Evolutionary conservation across 2,888 invertebrate genomes (phyloP), one percentile per base, ranked within the genome.

Genomic region (Stegana nigrithorax): DNA sequence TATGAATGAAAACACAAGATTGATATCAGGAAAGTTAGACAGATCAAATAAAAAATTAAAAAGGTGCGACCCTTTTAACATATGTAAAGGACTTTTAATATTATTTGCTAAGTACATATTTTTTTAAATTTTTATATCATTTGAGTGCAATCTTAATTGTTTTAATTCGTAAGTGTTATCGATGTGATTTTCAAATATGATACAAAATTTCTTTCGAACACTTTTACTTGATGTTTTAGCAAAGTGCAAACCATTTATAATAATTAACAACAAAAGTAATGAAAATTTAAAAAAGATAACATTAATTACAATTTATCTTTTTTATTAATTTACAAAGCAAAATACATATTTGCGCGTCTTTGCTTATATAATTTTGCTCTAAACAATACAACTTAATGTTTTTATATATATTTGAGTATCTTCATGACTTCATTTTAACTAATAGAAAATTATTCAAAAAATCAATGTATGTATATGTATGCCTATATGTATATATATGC

Each of bases 401-500:
- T n/a, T n/a, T n/a, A n/a, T n/a, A n/a, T n/a, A n/a, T n/a, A n/a
- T n/a, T n/a, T n/a, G n/a, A n/a, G n/a, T n/a, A n/a, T n/a, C n/a
- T n/a, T n/a, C n/a, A n/a, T n/a, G n/a, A n/a, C n/a, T n/a, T n/a
- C n/a, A n/a, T n/a, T n/a, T n/a, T n/a, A n/a, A 66, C n/a, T n/a
- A n/a, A n/a, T n/a, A n/a, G n/a, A 29, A 29, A 29, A 29, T 29
- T 8, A 29, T 29, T n/a, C n/a, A n/a, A 29, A 8, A 29, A 29
- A 29, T 29, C 6, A 29, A 29, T 29, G 10, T 29, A 10, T 29
- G 10, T 29, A 29, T 29, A 10, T 29, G 6, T 29, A 67, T 67
- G 73, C 73, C 67, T 64, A 62, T 67, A 44, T 17, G 17, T 44
- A 44, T 63, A 68, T 50, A 51, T 50, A 65, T 69, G 60, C 56